A percentile compares a stretch with the other conserved stretches of the same genome.
Evolutionary conservation across 2,797 vertebrate genomes (phyloP).

Genomic region (Echiichthys vipera): DNA sequence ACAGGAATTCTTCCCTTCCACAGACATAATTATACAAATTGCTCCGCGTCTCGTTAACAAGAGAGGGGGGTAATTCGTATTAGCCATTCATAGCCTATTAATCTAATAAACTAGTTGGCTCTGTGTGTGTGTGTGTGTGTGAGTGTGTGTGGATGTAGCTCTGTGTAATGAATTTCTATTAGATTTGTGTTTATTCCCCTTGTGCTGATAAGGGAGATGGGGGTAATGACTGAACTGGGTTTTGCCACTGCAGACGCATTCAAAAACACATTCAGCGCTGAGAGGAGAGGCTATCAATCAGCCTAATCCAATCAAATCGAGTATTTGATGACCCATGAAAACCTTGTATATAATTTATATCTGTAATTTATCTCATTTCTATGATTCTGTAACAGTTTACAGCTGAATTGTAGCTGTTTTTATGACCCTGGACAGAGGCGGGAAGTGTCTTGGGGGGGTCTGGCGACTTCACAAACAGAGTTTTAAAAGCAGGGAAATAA

Average conservation of each 20-base stretch:
- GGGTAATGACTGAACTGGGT: slow-evolving; percentile 84
- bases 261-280: slow-evolving; percentile 70
- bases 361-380: slow-evolving; percentile 50
- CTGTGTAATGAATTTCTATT: slow-evolving; percentile 88
- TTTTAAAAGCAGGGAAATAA: slow-evolving; percentile 2
- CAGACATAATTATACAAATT: slow-evolving; percentile 86
- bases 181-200: slow-evolving; percentile 89
- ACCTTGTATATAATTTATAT: slow-evolving; percentile 52
- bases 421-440: not conserved
- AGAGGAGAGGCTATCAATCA: slow-evolving; percentile 85
- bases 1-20: slow-evolving; percentile 79
- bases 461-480: not conserved
- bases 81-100: slow-evolving; percentile 87
- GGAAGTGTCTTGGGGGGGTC: not conserved
- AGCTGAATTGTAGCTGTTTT: slow-evolving; percentile 13
- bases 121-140: slow-evolving; percentile 70
- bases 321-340: slow-evolving; percentile 77
- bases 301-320: slow-evolving; percentile 87
- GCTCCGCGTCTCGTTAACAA: slow-evolving; percentile 83
- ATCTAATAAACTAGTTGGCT: slow-evolving; percentile 82
- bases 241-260: slow-evolving; percentile 82
- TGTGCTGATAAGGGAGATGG: slow-evolving; percentile 86
- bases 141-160: slow-evolving; percentile 62
- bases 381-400: slow-evolving; percentile 30
- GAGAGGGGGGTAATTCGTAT: slow-evolving; percentile 83